Evolutionary conservation across 2,797 vertebrate genomes (phyloP).

Genomic region (Oreortyx pictus): DNA sequence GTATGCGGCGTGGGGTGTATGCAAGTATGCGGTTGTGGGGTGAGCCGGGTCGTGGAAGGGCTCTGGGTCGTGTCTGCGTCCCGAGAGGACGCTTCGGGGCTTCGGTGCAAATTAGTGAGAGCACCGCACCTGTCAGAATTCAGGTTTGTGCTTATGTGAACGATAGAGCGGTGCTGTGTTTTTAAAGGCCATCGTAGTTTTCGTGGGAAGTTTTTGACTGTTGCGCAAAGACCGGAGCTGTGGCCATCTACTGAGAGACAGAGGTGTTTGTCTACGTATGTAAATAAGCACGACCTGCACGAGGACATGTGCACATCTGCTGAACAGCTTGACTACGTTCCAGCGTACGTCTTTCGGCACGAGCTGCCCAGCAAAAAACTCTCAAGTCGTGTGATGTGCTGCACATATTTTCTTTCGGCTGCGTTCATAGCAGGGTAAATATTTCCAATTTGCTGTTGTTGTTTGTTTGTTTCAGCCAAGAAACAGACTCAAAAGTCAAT

Average conservation of each 20-base stretch:
- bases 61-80: fast-evolving
- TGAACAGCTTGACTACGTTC: neutral
- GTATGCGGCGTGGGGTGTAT: neutral
- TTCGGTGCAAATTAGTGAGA: neutral
- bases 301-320: neutral
- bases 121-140: neutral
- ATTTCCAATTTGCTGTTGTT: neutral
- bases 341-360: neutral
- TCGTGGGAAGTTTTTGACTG: neutral
- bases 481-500: neutral
- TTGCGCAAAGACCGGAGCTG: neutral
- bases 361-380: neutral
- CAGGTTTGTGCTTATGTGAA: too few relatives aligned
- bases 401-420: neutral
- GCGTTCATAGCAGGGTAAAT: neutral
- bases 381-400: neutral
- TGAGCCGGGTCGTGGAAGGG: neutral
- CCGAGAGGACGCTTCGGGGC: neutral
- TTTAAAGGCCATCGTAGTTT: neutral
- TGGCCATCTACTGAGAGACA: fast-evolving
- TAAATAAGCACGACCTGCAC: neutral
- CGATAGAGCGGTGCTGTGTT: neutral
- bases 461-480: neutral
- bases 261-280: neutral
- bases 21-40: neutral